Conservation (phyloP, 2,797 vertebrate species). For the Dendrocincla tyrannina region DNA sequence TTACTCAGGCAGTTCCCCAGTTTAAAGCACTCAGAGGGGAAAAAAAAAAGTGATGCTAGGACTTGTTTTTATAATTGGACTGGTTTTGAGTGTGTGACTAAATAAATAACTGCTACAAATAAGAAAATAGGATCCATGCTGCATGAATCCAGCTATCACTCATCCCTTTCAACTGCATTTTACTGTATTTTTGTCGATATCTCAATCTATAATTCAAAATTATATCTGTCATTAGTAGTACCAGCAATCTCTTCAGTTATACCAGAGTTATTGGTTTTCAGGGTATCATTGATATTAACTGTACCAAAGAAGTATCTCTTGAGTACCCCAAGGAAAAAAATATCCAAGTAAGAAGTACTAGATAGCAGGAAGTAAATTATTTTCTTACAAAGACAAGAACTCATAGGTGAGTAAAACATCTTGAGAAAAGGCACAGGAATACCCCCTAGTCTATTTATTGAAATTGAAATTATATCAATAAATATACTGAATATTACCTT, state of each 20-base stretch:
- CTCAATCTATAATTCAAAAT: neutral
- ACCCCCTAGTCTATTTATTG: neutral
- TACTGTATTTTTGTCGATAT: neutral
- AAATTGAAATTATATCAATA: neutral
- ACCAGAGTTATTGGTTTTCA: neutral
- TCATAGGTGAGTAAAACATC: neutral
- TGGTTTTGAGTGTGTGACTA: neutral
- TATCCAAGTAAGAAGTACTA: neutral
- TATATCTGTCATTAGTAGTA: neutral
- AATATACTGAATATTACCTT: neutral
- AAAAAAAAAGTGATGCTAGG: neutral
- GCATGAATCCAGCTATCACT: rapidly evolving
- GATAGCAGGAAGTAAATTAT: neutral
- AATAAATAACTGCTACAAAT: neutral
- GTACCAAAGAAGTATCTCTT: neutral
- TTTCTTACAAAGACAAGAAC: neutral
- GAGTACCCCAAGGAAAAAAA: neutral
- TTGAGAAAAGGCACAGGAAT: neutral
- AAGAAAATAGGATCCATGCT: neutral
- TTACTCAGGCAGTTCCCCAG: neutral
- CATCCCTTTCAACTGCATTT: neutral
- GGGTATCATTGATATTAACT: neutral
- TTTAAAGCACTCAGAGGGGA: neutral
- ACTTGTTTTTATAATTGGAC: neutral
- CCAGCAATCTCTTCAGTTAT: neutral